Base-by-base conservation (phyloP, 2,888 invertebrate genomes). In the Leucophenga maculata region DNA sequence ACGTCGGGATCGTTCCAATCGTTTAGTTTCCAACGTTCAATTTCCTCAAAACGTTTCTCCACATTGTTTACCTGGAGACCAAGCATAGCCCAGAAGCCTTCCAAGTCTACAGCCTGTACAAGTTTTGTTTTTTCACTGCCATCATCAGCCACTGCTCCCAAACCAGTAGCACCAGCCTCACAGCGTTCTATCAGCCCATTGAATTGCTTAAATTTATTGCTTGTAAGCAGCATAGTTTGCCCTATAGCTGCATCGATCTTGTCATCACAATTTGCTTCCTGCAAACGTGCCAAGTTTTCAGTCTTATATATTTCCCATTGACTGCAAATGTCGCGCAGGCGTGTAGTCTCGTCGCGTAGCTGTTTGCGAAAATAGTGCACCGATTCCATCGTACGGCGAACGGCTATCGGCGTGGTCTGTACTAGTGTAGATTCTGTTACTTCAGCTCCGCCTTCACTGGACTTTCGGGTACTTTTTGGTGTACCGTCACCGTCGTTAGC, bases 131-230 rank as follows among this genome's bases (percentile, higher is more conserved):
- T 72, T 44, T 85, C 85, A 60, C 85, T 84, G 11, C 82, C 87
- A 69, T 82, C 82, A 57, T 74, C 74, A 0, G 69, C 57, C 0
- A 44, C 62, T 6, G 67, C 22, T 1, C 69, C 75, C 6, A 74
- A 70, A 3, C 84, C 77, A 0, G 68, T 78, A 0, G 78, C 82
- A 0, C 83, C 78, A 0, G 79, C 70, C 52, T 88, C 88, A 75
- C 83, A 89, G 0, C 86, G 80, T 62, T 88, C 85, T 18, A 90
- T 92, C 1, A 93, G 86, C 18, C 90, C 90, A 46, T 89, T 88
- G 82, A 95, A 95, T 84, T 94, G 93, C 81, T 92, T 89, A 75
- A 95, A 93, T 83, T 95, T 95, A 80, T 94, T 93, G 13, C 89
- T 90, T 1, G 93, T 90, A 4, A 95, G 88, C n/a, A 95, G 88